phyloP scores from a whole-genome alignment of 2,888 invertebrate species.

The Xestia xanthographa region DNA sequence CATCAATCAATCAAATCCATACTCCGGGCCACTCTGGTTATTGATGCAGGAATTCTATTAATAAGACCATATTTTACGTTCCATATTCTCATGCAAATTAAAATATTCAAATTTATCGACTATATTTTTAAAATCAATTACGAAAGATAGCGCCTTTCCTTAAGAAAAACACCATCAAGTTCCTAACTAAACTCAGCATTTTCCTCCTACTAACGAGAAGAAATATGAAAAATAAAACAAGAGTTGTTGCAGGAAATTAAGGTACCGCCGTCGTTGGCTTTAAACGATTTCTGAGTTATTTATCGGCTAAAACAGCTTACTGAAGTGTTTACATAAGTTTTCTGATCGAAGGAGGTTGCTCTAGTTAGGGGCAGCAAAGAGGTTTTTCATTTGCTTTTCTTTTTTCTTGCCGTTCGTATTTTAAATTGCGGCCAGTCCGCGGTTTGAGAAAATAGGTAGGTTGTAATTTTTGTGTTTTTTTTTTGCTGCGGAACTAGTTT shows the following conservation, averaged over 20 bases:
- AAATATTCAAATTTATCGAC: neutral
- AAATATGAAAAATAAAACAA: constrained; percentile 48
- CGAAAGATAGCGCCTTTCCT: neutral
- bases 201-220: constrained; percentile 19
- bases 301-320: constrained; percentile 40
- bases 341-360: constrained; percentile 44
- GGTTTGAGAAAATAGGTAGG: neutral
- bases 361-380: constrained; percentile 25
- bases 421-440: constrained; percentile 26
- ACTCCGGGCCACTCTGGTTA: neutral
- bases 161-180: constrained; percentile 9
- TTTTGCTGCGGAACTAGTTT: constrained; percentile 1
- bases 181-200: neutral
- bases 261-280: constrained; percentile 22
- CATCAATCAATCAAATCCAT: too few species aligned
- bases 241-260: constrained; percentile 52
- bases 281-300: constrained; percentile 51
- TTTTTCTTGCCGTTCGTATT: constrained; percentile 10
- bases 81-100: neutral
- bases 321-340: constrained; percentile 56
- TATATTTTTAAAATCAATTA: neutral
- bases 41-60: neutral
- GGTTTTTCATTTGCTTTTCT: constrained; percentile 17
- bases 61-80: neutral
- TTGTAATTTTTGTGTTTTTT: neutral